A percentile compares a stretch with the other conserved stretches of the same genome.
These are phyloP conservation scores for Microcebus tavaratra DNA, from an alignment of 2,113 vertebrate genomes.

Conservation along the genomic window DNA sequence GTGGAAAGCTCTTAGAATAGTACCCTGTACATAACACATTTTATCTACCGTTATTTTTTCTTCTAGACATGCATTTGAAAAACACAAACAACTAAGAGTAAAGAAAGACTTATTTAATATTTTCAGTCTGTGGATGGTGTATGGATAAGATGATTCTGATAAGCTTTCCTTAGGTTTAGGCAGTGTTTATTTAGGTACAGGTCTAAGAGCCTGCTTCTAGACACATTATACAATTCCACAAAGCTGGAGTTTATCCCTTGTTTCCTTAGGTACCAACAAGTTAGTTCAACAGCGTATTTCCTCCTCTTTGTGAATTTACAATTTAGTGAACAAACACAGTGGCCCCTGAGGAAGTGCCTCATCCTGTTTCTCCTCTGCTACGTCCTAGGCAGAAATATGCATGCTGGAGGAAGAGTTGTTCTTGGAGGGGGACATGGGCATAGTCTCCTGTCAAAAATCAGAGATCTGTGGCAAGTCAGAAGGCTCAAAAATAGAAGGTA, in stretches of 20 bases:
- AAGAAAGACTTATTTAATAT: neutral
- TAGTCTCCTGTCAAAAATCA: neutral
- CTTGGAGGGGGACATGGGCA: no score
- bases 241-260: neutral
- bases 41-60: neutral
- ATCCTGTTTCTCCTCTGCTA: neutral
- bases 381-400: neutral
- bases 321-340: neutral
- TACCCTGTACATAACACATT: neutral
- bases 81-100: neutral
- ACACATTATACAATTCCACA: rapidly evolving
- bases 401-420: neutral
- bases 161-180: neutral
- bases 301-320: neutral
- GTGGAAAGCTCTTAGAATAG: neutral
- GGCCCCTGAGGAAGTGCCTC: neutral
- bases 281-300: neutral
- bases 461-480: neutral
- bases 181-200: neutral
- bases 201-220: neutral
- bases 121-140: neutral
- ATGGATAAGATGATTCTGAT: neutral
- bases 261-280: neutral
- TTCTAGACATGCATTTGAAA: neutral
- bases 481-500: neutral